phyloP scores from a whole-genome alignment of 2,113 vertebrate species.

The Dolichallabes microphthalmus region DNA sequence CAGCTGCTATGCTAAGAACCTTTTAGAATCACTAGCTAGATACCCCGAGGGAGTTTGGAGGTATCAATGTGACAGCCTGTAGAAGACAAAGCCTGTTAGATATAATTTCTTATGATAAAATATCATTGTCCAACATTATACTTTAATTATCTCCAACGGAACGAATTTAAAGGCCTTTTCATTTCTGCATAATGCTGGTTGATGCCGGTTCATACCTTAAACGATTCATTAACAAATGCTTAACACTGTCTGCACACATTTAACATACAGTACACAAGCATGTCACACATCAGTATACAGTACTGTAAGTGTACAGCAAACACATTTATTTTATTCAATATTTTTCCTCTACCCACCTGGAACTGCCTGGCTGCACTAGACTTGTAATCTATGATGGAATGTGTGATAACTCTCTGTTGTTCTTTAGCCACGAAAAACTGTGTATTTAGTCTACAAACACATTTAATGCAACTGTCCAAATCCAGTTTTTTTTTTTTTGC shows the following conservation, averaged over 20 bases:
- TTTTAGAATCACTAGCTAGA: neutral
- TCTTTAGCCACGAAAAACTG: neutral
- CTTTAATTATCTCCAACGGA: neutral
- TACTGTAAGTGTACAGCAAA: neutral
- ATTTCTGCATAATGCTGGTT: neutral
- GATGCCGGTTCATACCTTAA: neutral
- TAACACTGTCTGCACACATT: neutral
- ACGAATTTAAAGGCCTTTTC: neutral
- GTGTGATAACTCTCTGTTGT: neutral
- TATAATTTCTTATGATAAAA: neutral
- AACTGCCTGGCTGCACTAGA: neutral
- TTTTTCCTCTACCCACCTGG: neutral
- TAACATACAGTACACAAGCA: neutral
- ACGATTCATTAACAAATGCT: neutral
- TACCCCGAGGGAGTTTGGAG: neutral
- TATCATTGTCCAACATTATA: neutral
- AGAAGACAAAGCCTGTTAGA: neutral
- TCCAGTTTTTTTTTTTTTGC: neutral
- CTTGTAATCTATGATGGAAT: neutral
- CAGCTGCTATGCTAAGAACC: neutral
- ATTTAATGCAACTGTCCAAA: neutral
- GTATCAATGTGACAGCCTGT: neutral
- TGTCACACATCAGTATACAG: neutral
- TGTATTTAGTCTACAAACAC: neutral
- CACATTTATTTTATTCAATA: neutral